Percentiles rank a stretch among this genome's conserved stretches.
phyloP scores from a whole-genome alignment of 2,113 vertebrate species.

The Gymnocephalus cernua region DNA sequence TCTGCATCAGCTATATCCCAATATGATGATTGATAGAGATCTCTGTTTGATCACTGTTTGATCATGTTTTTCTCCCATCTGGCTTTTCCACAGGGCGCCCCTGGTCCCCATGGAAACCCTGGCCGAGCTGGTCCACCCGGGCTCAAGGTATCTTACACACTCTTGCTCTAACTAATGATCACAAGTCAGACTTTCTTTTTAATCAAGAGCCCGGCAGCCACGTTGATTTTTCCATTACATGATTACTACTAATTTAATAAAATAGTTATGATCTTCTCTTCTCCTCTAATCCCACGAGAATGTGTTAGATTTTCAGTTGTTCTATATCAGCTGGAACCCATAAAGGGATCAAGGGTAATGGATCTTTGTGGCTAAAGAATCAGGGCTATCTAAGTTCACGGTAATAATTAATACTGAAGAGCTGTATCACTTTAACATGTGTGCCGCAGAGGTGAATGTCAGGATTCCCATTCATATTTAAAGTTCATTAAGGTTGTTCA shows the following conservation, averaged over 20 bases:
- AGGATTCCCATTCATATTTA: neutral
- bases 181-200: conserved; percentile 19
- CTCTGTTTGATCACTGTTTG: conserved; percentile 38
- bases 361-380: conserved; percentile 36
- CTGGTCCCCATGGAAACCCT: conserved; percentile 80
- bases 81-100: conserved; percentile 64
- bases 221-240: conserved; percentile 29
- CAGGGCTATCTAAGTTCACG: conserved; percentile 32
- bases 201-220: neutral
- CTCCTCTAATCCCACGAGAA: conserved; percentile 4
- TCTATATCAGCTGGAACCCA: conserved; percentile 40
- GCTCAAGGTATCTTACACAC: conserved; percentile 72
- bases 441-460: conserved; percentile 5
- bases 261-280: neutral
- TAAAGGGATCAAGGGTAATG: conserved; percentile 36
- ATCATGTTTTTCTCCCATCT: conserved; percentile 49
- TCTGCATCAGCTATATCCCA: conserved; percentile 33
- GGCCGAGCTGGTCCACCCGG: conserved; percentile 76
- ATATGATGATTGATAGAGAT: conserved; percentile 55
- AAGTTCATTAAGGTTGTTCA: neutral
- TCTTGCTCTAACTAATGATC: neutral
- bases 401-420: conserved; percentile 5
- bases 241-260: conserved; percentile 3
- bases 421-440: conserved; percentile 34
- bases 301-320: conserved; percentile 35